Evolutionary conservation across 2,113 vertebrate genomes (phyloP).

Genomic region (Murina feae): DNA sequence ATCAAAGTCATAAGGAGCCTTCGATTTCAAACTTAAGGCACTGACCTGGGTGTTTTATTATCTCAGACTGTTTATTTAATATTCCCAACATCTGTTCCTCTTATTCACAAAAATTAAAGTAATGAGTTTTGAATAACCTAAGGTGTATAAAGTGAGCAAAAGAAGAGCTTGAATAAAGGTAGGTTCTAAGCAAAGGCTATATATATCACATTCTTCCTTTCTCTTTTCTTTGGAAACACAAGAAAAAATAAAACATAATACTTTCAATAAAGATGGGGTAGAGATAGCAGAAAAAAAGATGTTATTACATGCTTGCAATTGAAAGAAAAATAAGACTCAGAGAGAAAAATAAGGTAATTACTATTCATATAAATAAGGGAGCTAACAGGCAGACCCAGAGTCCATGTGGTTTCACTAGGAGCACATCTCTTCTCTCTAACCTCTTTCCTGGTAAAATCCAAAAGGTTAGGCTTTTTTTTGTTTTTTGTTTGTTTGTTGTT

Average conservation of each 20-base stretch:
- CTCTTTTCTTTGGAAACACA: neutral
- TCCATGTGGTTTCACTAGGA: rapidly evolving
- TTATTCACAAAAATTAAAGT: neutral
- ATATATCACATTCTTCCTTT: neutral
- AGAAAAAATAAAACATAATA: neutral
- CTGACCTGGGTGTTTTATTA: neutral
- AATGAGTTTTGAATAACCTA: neutral
- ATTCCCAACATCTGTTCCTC: neutral
- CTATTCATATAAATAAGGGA: neutral
- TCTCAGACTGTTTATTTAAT: neutral
- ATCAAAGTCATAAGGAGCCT: neutral
- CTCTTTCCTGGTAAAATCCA: neutral
- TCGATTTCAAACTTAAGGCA: neutral
- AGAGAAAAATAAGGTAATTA: neutral
- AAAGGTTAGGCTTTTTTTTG: neutral
- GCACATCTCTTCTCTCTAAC: neutral
- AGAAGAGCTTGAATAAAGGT: neutral
- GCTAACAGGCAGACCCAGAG: neutral
- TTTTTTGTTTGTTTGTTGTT: neutral
- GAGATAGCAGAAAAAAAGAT: neutral
- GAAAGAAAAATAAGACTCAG: neutral
- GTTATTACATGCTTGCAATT: neutral
- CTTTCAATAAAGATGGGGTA: neutral
- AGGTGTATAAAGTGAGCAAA: neutral
- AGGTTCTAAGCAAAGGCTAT: neutral